Evolutionary conservation across 2,888 invertebrate species (phyloP), one percentile per base, ranked within the genome.

Genomic region (Ditula angustiorana): DNA sequence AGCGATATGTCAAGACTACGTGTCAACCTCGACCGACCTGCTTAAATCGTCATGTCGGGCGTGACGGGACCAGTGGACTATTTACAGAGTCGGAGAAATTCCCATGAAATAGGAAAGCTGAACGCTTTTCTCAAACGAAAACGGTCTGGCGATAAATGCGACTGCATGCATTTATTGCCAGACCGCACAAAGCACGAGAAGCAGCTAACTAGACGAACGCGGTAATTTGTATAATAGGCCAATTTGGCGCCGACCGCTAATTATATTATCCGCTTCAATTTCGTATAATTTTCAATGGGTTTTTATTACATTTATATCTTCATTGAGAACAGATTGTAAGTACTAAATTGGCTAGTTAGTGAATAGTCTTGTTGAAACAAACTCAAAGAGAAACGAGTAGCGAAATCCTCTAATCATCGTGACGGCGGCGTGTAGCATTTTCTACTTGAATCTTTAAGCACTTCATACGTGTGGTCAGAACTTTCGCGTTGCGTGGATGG

Each of bases 141-240:
- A 13, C 13, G 35, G 35, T 0, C 35, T 16, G 16, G 41, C 19
- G 19, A 41, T 8, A 19, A 41, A 41, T 19, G 19, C 19, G 10
- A 41, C 16, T 19, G 19, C 19, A 10, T 8, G 41, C 19, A 7
- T 19, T 19, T 41, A n/a, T n/a, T n/a, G n/a, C n/a, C n/a, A n/a
- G n/a, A n/a, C n/a, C n/a, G n/a, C 5, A 8, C 46, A 46, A 46
- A 21, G 16, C 16, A 10, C 46, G 3, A 11, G 2, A 7, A 46
- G 2, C 19, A 10, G 5, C 11, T 23, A 46, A 46, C 46, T 21
- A 46, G 46, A 50, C 26, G 4, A 30, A 24, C 33, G 13, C 16
- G n/a, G n/a, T 50, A 41, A 61, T 61, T 46, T 24, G 19, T 13
- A 24, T 61, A 61, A 62, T 62, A 57, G 56, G 37, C 56, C 57